These are phyloP conservation scores for Pocillopora grandis DNA, from an alignment of 92 coral and sea anemone genomes.

Conservation along the genomic window DNA sequence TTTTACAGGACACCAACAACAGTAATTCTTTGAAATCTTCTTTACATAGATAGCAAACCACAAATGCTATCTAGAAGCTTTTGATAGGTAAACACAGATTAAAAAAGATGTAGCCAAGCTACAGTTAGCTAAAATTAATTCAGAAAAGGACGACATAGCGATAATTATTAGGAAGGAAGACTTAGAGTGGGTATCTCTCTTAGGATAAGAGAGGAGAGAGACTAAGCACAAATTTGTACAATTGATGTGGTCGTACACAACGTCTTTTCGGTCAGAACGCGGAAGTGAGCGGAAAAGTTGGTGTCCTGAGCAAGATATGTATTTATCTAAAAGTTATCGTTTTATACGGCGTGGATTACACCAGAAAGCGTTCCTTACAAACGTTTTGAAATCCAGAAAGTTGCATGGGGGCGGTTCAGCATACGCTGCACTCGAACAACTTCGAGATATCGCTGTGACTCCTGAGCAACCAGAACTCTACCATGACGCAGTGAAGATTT, in stretches of 20 bases:
- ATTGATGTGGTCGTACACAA: neutral
- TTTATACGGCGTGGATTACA: neutral
- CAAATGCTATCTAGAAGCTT: too few species aligned
- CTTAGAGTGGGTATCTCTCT: neutral
- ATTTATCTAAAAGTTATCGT: conserved; percentile 8
- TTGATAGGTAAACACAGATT: too few species aligned
- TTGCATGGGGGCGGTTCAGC: conserved; percentile 17
- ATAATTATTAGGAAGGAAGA: neutral
- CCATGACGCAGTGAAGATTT: conserved; percentile 73
- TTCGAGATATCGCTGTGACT: conserved; percentile 69
- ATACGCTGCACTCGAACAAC: conserved; percentile 51
- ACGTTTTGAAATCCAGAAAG: conserved; percentile 15
- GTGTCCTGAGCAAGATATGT: neutral
- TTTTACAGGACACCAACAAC: too few species aligned
- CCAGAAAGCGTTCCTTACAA: neutral
- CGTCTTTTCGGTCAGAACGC: neutral
- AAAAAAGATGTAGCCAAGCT: too few species aligned
- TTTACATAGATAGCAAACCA: too few species aligned
- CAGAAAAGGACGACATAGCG: too few species aligned
- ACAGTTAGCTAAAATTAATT: too few species aligned
- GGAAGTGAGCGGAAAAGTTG: neutral
- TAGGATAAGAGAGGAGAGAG: neutral
- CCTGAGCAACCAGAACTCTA: conserved; percentile 66
- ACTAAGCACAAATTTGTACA: neutral
- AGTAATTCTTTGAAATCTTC: too few species aligned